These are phyloP conservation scores for Ophiothrix spiculata DNA, from an alignment of 35 echinoderm and acorn worm species.

Conservation along the genomic window DNA sequence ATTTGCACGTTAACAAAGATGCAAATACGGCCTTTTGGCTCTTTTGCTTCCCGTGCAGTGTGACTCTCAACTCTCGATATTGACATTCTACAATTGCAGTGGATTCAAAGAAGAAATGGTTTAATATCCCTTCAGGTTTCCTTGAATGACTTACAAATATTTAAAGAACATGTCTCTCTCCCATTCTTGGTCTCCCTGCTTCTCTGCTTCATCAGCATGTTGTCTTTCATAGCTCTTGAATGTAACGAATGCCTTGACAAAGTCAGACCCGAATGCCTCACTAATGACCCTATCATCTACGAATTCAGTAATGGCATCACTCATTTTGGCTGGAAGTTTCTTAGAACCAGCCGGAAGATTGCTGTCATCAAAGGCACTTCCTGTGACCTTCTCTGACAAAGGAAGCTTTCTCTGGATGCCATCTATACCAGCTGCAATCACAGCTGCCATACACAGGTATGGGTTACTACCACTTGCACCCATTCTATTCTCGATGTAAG, in stretches of 20 bases:
- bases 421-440: constrained; percentile 79
- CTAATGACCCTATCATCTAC: constrained; percentile 57
- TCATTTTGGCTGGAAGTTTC: constrained; percentile 53
- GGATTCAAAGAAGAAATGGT: too few relatives aligned
- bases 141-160: too few relatives aligned
- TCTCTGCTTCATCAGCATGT: constrained; percentile 45
- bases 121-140: too few relatives aligned
- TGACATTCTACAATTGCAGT: too few relatives aligned
- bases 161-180: not conserved
- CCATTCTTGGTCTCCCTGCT: constrained; percentile 17
- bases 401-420: constrained; percentile 41
- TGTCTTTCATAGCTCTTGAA: constrained; percentile 75
- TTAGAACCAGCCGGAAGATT: constrained; percentile 13
- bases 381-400: constrained; percentile 38
- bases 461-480: constrained; percentile 77
- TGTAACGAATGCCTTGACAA: constrained; percentile 60
- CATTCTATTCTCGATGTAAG: constrained; percentile 79
- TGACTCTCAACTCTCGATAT: too few relatives aligned
- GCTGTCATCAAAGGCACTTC: constrained; percentile 38
- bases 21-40: too few relatives aligned
- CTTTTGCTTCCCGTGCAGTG: too few relatives aligned
- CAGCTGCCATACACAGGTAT: constrained; percentile 74
- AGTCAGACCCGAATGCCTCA: constrained; percentile 66
- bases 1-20: too few relatives aligned
- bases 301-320: constrained; percentile 64